Evolutionary conservation across 2,888 invertebrate genomes (phyloP).

Genomic region (Ochlodes sylvanus): DNA sequence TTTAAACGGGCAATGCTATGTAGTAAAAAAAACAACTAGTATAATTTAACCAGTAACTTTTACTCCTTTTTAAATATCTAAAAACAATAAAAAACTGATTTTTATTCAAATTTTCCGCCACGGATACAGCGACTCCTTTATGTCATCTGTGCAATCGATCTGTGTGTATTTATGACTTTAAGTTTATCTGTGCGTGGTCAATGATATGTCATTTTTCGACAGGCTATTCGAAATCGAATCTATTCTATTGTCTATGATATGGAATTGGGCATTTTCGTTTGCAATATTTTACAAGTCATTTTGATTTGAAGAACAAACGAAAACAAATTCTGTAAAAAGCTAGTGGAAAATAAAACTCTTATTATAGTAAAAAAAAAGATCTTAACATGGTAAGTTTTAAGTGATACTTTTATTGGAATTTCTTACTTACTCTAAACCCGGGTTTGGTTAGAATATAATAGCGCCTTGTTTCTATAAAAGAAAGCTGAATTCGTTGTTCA

Average conservation of each 20-base stretch:
- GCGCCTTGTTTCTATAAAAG: neutral
- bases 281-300: slow-evolving; percentile 38
- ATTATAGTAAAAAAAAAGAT: neutral
- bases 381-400: slow-evolving; percentile 18
- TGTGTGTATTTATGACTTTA: slow-evolving; percentile 10
- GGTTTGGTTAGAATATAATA: slow-evolving; percentile 15
- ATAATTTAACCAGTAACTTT: no score
- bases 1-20: no score
- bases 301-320: slow-evolving; percentile 1
- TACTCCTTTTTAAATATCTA: no score
- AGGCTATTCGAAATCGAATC: no score
- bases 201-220: slow-evolving; percentile 79
- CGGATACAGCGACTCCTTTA: no score
- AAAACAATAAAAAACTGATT: no score
- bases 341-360: neutral
- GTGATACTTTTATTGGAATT: neutral
- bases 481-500: neutral
- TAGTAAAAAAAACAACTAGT: no score
- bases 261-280: slow-evolving; percentile 49
- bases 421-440: neutral
- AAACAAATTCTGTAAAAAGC: slow-evolving; percentile 1
- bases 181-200: slow-evolving; percentile 9
- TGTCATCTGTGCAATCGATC: neutral
- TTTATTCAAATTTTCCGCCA: no score
- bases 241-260: neutral